phyloP scores from a whole-genome alignment of 2,113 vertebrate species.

The Bettongia penicillata region DNA sequence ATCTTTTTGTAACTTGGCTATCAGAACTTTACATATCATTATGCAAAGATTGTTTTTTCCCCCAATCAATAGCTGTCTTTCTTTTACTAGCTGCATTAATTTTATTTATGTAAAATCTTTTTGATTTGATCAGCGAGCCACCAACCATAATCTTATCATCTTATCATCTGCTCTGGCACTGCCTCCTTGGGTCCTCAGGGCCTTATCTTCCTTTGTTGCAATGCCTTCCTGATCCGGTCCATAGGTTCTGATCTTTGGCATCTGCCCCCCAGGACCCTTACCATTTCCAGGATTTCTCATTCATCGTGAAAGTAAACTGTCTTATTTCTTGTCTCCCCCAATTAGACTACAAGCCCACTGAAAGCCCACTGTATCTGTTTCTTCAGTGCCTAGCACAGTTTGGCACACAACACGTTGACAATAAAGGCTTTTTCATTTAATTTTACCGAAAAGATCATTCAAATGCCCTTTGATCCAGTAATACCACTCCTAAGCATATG shows the following conservation, averaged over 20 bases:
- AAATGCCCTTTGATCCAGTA: not conserved
- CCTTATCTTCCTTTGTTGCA: not conserved
- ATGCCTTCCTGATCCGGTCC: no score
- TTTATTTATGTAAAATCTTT: no score
- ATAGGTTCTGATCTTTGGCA: not conserved
- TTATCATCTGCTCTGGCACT: not conserved
- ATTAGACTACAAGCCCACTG: not conserved
- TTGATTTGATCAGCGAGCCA: not conserved
- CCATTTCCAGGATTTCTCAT: not conserved
- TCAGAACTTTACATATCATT: not conserved
- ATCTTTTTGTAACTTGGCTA: not conserved
- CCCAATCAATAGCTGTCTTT: not conserved
- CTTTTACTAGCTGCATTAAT: not conserved
- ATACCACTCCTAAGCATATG: not conserved
- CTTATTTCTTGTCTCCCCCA: not conserved
- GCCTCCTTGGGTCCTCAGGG: not conserved
- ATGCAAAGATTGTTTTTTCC: not conserved
- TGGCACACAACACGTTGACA: not conserved
- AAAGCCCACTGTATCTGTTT: constrained; percentile 17
- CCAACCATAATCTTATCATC: not conserved
- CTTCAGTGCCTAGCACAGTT: not conserved
- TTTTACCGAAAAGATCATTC: not conserved
- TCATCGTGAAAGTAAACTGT: not conserved
- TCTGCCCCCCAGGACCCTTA: not conserved
- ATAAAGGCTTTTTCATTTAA: not conserved